phyloP scores from a whole-genome alignment of 2,113 vertebrate species.

The Motacilla tschutschensis region DNA sequence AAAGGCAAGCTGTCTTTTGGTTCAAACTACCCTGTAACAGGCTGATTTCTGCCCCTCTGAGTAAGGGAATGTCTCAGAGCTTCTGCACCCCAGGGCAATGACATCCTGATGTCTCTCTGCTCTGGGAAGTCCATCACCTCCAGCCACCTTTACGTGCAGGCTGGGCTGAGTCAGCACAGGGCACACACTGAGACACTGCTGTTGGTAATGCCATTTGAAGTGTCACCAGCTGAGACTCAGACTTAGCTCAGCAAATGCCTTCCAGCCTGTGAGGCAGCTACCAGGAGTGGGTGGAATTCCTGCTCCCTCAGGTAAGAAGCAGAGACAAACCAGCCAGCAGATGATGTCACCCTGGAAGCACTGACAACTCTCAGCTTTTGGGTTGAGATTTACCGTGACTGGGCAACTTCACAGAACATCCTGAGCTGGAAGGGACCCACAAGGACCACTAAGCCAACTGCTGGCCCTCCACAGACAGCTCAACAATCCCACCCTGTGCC shows the following conservation, averaged over 20 bases:
- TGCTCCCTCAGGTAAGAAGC: neutral
- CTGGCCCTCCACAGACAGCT: neutral
- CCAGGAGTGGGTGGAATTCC: neutral
- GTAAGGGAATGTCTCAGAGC: neutral
- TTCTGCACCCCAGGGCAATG: neutral
- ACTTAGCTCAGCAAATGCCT: neutral
- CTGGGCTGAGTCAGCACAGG: neutral
- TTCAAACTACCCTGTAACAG: neutral
- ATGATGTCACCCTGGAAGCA: neutral
- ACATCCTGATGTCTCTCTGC: neutral
- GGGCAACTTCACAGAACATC: neutral
- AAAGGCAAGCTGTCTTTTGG: neutral
- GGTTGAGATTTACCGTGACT: rapidly evolving
- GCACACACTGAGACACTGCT: neutral
- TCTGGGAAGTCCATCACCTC: neutral
- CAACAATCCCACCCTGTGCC: neutral
- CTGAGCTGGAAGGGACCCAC: neutral
- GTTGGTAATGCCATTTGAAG: neutral
- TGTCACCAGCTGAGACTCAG: neutral
- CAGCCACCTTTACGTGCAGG: neutral
- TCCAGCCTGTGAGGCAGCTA: neutral
- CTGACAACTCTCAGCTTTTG: neutral
- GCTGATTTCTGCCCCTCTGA: neutral
- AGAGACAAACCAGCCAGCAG: neutral
- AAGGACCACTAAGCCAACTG: neutral